Evolutionary conservation across 2,888 invertebrate genomes (phyloP).

Genomic region (Hedychridium roseum): DNA sequence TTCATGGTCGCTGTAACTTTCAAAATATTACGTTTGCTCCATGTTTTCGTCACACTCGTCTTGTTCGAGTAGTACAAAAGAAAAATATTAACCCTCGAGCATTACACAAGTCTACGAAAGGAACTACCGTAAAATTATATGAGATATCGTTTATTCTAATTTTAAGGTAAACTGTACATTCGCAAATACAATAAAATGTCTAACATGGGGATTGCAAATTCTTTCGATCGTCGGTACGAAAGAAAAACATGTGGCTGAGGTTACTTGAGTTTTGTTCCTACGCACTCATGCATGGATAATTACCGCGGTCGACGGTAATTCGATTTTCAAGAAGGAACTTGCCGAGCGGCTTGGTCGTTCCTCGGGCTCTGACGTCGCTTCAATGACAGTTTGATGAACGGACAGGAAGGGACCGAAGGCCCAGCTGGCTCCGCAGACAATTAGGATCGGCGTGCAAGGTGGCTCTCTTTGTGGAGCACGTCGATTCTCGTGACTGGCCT

Average conservation of each 20-base stretch:
- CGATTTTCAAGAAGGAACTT: slow-evolving; percentile 38
- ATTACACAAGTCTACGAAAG: too few species aligned
- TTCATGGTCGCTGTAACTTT: slow-evolving; percentile 23
- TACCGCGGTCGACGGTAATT: slow-evolving; percentile 35
- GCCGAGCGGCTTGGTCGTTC: slow-evolving; percentile 27
- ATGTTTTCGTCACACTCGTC: slow-evolving; percentile 20
- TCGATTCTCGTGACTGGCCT: slow-evolving; percentile 31
- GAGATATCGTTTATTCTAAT: too few species aligned
- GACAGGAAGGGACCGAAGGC: slow-evolving; percentile 44
- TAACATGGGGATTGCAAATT: background rate
- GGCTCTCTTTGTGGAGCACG: slow-evolving; percentile 37
- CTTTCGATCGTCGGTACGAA: too few species aligned
- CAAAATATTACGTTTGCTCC: slow-evolving; percentile 39
- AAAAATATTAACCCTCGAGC: too few species aligned
- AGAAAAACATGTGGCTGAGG: too few species aligned
- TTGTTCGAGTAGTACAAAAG: too few species aligned
- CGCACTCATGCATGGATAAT: slow-evolving; percentile 37
- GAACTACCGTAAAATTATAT: too few species aligned
- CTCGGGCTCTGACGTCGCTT: slow-evolving; percentile 32
- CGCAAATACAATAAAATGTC: background rate
- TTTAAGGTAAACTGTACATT: too few species aligned
- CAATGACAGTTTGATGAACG: slow-evolving; percentile 48
- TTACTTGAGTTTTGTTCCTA: slow-evolving; percentile 34
- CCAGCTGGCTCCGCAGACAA: slow-evolving; percentile 44
- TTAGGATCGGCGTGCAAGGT: slow-evolving; percentile 43